phyloP scores from a whole-genome alignment of 2,113 vertebrate genomes.

The Pongo abelii region DNA sequence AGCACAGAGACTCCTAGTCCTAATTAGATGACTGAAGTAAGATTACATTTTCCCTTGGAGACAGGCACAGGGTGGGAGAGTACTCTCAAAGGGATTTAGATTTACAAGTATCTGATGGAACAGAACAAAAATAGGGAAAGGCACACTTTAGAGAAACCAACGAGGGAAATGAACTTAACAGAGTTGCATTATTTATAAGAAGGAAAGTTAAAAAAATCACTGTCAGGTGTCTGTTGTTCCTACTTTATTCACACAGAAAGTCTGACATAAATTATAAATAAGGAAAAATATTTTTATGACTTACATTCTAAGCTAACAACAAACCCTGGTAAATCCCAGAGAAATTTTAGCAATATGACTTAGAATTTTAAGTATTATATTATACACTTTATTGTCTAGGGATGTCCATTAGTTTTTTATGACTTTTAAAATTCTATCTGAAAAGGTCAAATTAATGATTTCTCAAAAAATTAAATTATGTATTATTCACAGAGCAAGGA shows the following conservation, averaged over 20 bases:
- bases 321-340: neutral
- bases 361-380: neutral
- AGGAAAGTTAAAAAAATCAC: neutral
- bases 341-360: neutral
- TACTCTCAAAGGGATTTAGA: conserved; percentile 33
- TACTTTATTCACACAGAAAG: conserved; percentile 33
- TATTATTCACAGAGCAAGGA: neutral
- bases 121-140: conserved; percentile 40
- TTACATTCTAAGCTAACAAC: neutral
- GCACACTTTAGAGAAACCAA: neutral
- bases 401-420: neutral
- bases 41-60: conserved; percentile 75
- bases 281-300: conserved; percentile 46
- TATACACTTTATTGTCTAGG: neutral
- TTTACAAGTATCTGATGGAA: conserved; percentile 50
- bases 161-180: conserved; percentile 30
- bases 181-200: conserved; percentile 32
- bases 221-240: neutral
- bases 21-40: conserved; percentile 81
- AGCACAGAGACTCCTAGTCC: conserved; percentile 76
- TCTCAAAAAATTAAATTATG: conserved; percentile 19
- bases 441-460: conserved; percentile 29
- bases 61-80: conserved; percentile 52
- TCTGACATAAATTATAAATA: conserved; percentile 53
- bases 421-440: neutral